Percentiles rank a stretch among this genome's conserved stretches.
phyloP scores from a whole-genome alignment of 2,888 invertebrate species.

The Euspilapteryx auroguttella region DNA sequence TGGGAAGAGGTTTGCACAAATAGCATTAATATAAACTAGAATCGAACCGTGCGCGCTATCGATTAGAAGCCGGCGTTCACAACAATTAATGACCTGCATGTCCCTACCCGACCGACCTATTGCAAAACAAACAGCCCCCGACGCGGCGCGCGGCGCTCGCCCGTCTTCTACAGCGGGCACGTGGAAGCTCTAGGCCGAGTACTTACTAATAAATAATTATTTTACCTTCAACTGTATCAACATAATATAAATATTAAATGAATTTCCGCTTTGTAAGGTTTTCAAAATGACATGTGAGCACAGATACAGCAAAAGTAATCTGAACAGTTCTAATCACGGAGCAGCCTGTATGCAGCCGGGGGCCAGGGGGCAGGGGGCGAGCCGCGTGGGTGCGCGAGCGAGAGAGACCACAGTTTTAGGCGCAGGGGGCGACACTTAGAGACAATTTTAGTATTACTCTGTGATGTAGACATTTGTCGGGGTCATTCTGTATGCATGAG shows the following conservation, averaged over 20 bases:
- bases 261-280: too few relatives aligned
- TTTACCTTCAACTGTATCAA: too few relatives aligned
- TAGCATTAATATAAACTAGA: constrained; percentile 61
- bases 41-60: constrained; percentile 56
- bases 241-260: too few relatives aligned
- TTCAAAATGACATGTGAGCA: too few relatives aligned
- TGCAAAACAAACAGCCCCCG: constrained; percentile 58
- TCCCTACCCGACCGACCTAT: constrained; percentile 57
- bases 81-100: constrained; percentile 62
- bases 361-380: constrained; percentile 25
- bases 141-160: too few relatives aligned
- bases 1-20: constrained; percentile 42
- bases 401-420: constrained; percentile 26
- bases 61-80: constrained; percentile 57
- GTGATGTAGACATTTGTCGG: constrained; percentile 5
- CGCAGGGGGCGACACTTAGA: constrained; percentile 40
- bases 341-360: constrained; percentile 1
- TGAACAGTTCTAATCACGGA: too few relatives aligned
- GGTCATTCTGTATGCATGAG: constrained; percentile 29
- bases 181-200: too few relatives aligned
- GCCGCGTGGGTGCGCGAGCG: constrained; percentile 8
- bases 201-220: too few relatives aligned
- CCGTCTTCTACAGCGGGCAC: too few relatives aligned
- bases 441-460: constrained; percentile 43
- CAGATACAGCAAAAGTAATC: too few relatives aligned